Base-by-base conservation (phyloP, 1,140 invertebrate genomes). In the Eriocheir sinensis region DNA sequence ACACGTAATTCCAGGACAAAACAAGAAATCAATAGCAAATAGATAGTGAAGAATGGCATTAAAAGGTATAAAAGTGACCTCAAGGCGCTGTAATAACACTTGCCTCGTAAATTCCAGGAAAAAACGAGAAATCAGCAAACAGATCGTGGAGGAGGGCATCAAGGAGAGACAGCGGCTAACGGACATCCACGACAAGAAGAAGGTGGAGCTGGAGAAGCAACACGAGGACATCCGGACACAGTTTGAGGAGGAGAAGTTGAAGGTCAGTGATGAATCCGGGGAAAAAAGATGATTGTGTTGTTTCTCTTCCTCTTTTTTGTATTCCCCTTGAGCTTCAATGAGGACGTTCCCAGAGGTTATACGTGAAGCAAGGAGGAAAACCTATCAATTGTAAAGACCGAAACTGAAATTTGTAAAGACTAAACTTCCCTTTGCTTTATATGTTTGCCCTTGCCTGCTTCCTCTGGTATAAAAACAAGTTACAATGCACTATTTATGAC, bases 91-190 rank as follows among this genome's bases (percentile, higher is more conserved):
- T 81, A 81, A 30, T n/a, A n/a, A n/a, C n/a, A n/a, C n/a, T 0
- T 90, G 12, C 83, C 3, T 91, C 80, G 40, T 92, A n/a, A 44
- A 21, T 40, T 96, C 90, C 79, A 96, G 98, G 96, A 98, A 98
- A 96, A 98, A 98, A 96, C 97, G 98, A 44, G 98, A 98, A 96
- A 98, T 98, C 2, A 97, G 97, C 30, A 98, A 97, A 94, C 97
- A 98, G 81, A 98, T 98, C 1, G 98, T 99, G 79, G 98, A 98
- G 96, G 98, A 98, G 94, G 98, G 98, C 41, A 98, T 99, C 53
- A 97, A 98, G 38, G 98, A 99, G 97, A 97, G 98, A 48, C 98
- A 98, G 60, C 89, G 96, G 83, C 97, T 98, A 89, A 98, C 97
- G 93, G 97, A 98, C 96, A 97, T 98, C 86, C 98, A 98, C 96